Percentiles rank a stretch among this genome's conserved stretches.
Evolutionary conservation across 2,797 vertebrate genomes (phyloP).

Genomic region (Anniella stebbinsi): DNA sequence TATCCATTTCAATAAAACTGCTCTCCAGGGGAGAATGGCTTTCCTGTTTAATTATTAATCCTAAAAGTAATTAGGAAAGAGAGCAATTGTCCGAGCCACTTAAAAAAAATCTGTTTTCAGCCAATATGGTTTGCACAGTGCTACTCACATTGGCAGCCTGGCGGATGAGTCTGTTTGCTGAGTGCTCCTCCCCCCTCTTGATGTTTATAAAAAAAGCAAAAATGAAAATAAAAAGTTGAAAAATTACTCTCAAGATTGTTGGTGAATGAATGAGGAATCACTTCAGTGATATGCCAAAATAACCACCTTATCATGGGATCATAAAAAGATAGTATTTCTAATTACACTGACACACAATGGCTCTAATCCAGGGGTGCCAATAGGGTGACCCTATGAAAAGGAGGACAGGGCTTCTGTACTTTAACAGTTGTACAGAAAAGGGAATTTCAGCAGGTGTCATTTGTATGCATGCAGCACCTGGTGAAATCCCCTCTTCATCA

Average conservation of each 20-base stretch:
- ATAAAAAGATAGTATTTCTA: not conserved
- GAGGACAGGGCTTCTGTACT: no score
- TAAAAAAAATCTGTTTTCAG: slow-evolving; percentile 37
- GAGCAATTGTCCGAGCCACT: slow-evolving; percentile 62
- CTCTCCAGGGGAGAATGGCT: slow-evolving; percentile 66
- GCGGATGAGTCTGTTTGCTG: slow-evolving; percentile 14
- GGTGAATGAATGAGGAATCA: not conserved
- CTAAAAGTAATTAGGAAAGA: slow-evolving; percentile 73
- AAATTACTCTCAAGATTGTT: not conserved
- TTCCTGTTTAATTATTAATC: slow-evolving; percentile 75
- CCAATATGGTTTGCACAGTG: slow-evolving; percentile 57
- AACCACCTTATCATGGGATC: not conserved
- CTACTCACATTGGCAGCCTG: slow-evolving; percentile 28
- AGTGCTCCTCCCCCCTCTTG: not conserved
- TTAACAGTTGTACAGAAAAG: no score
- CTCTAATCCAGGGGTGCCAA: no score
- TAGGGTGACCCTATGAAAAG: no score
- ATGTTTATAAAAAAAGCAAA: slow-evolving; percentile 52
- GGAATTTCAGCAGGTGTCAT: no score
- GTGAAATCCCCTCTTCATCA: no score
- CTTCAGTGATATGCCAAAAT: not conserved
- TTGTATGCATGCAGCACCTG: no score
- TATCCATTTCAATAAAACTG: slow-evolving; percentile 71
- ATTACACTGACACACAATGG: not conserved
- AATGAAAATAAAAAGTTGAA: no score